Evolutionary conservation across 2,888 invertebrate genomes (phyloP).

Genomic region (Listrodromus nycthemerus): DNA sequence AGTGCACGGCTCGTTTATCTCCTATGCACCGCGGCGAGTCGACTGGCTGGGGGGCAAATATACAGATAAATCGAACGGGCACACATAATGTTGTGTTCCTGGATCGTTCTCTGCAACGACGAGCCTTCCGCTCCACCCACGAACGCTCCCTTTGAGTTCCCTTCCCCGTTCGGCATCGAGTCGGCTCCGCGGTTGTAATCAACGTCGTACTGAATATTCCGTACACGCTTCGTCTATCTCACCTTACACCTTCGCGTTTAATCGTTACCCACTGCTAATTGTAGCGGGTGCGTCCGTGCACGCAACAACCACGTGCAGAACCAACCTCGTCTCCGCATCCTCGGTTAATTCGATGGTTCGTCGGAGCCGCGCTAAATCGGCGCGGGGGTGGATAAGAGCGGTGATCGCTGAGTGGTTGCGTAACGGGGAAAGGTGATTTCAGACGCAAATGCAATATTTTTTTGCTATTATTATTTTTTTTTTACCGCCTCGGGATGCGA

Average conservation of each 20-base stretch:
- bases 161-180: slow-evolving; percentile 10
- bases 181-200: not conserved
- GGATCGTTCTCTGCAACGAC: slow-evolving; percentile 68
- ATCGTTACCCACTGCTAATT: slow-evolving; percentile 23
- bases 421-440: slow-evolving; percentile 54
- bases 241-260: slow-evolving; percentile 4
- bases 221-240: not conserved
- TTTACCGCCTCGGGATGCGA: not conserved
- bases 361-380: slow-evolving; percentile 8
- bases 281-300: slow-evolving; percentile 9
- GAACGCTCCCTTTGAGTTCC: slow-evolving; percentile 47
- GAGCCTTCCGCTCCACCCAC: slow-evolving; percentile 33
- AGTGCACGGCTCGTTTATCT: slow-evolving; percentile 78
- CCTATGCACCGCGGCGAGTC: slow-evolving; percentile 47
- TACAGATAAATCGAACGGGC: slow-evolving; percentile 21
- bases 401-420: slow-evolving; percentile 40
- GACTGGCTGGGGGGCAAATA: not conserved
- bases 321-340: slow-evolving; percentile 3
- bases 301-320: not conserved
- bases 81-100: slow-evolving; percentile 70
- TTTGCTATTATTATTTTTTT: not conserved
- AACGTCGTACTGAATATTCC: not conserved
- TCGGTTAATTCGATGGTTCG: slow-evolving; percentile 31
- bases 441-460: slow-evolving; percentile 33
- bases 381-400: slow-evolving; percentile 39